Evolutionary conservation across 2,888 invertebrate species (phyloP).

Genomic region (Gisinianus flammeolus): DNA sequence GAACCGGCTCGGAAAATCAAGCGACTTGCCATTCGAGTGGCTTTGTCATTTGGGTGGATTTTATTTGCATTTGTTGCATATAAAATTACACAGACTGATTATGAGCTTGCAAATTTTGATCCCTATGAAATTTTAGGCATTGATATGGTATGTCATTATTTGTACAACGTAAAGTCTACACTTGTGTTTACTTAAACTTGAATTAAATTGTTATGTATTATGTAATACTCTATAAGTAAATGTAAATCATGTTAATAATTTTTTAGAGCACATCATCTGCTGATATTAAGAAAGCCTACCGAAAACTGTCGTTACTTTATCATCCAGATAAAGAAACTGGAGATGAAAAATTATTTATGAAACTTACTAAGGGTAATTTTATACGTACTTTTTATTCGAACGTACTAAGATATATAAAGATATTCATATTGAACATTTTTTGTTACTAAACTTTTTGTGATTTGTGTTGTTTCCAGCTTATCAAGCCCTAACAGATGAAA

Average conservation of each 20-base stretch:
- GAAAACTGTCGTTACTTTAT: slow-evolving; percentile 86
- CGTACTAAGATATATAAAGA: too few relatives aligned
- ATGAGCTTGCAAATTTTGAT: slow-evolving; percentile 98
- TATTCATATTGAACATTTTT: too few relatives aligned
- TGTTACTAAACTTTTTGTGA: too few relatives aligned
- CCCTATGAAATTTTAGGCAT: slow-evolving; percentile 95
- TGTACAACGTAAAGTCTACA: not conserved
- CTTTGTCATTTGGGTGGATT: slow-evolving; percentile 73
- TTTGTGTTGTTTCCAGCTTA: slow-evolving; percentile 63
- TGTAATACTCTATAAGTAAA: not conserved
- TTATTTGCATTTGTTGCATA: slow-evolving; percentile 80
- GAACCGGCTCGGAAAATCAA: slow-evolving; percentile 89
- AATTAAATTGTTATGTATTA: not conserved
- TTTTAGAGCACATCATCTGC: slow-evolving; percentile 78
- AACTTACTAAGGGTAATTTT: slow-evolving; percentile 89
- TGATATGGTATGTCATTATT: slow-evolving; percentile 69
- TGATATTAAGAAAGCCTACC: slow-evolving; percentile 94
- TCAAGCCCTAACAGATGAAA: slow-evolving; percentile 94
- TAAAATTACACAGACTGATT: slow-evolving; percentile 94
- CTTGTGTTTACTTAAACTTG: not conserved
- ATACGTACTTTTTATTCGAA: too few relatives aligned
- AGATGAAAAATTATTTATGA: slow-evolving; percentile 97
- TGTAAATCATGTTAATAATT: slow-evolving; percentile 27
- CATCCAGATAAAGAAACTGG: slow-evolving; percentile 99
- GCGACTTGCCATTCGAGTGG: slow-evolving; percentile 70